Conservation (phyloP, 2,888 invertebrate genomes). For the Chorisops tibialis region DNA sequence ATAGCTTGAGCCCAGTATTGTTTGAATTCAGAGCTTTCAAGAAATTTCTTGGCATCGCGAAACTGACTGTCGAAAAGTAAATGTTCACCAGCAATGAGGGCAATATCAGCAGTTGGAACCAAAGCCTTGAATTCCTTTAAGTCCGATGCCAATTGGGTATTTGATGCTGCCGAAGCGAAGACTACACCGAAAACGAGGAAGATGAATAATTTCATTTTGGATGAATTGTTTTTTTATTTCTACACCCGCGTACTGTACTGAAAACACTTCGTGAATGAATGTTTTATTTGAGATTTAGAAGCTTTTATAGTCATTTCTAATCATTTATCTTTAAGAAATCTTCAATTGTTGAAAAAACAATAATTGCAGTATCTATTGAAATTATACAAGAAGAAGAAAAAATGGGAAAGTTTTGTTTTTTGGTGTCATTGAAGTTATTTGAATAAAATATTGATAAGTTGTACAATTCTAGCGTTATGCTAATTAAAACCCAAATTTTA, state of each 20-base stretch:
- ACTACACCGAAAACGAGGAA: background rate
- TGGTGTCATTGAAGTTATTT: too few species aligned
- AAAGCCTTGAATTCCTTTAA: background rate
- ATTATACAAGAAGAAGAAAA: too few species aligned
- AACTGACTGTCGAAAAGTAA: background rate
- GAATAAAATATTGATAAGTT: too few species aligned
- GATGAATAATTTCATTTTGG: background rate
- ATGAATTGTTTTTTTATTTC: too few species aligned
- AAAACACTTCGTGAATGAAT: background rate
- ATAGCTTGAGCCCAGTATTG: background rate
- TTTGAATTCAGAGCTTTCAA: background rate
- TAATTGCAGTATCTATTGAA: too few species aligned
- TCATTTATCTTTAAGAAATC: background rate
- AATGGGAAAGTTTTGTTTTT: too few species aligned
- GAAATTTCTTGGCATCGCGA: background rate
- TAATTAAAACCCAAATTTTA: too few species aligned
- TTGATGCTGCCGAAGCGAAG: background rate
- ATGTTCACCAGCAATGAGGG: background rate
- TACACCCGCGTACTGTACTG: background rate
- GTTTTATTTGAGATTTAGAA: background rate
- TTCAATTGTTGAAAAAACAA: too few species aligned
- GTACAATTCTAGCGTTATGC: too few species aligned
- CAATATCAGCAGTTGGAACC: background rate
- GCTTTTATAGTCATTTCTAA: background rate
- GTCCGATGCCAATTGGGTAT: background rate